A percentile compares a stretch with the other conserved stretches of the same genome.
These are phyloP conservation scores for Listronotus oregonensis DNA, from an alignment of 1,140 invertebrate species.

Conservation along the genomic window DNA sequence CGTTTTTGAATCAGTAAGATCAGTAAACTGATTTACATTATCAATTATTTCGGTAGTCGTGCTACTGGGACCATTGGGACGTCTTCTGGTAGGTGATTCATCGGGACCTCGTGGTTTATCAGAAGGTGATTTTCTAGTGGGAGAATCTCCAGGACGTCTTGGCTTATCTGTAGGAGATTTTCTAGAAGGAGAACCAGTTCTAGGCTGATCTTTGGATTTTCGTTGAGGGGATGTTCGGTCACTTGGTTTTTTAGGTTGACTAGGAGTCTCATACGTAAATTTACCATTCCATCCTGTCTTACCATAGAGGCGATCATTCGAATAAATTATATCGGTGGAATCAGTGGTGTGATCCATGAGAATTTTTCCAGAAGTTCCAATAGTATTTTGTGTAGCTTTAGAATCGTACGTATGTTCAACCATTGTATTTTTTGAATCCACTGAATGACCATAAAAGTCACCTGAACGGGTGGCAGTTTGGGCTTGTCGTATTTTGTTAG, in stretches of 20 bases:
- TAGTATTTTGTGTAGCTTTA: slow-evolving; percentile 47
- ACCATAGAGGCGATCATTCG: slow-evolving; percentile 48
- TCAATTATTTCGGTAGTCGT: slow-evolving; percentile 40
- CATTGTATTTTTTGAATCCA: slow-evolving; percentile 39
- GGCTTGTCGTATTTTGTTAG: slow-evolving; percentile 33
- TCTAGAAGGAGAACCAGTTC: not conserved
- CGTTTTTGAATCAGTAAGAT: slow-evolving; percentile 10
- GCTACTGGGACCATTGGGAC: slow-evolving; percentile 23
- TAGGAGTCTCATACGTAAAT: slow-evolving; percentile 43
- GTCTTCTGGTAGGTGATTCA: slow-evolving; percentile 4
- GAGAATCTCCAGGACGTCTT: slow-evolving; percentile 12
- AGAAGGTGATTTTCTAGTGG: slow-evolving; percentile 8
- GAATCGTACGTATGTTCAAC: slow-evolving; percentile 49
- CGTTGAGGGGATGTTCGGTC: slow-evolving; percentile 8
- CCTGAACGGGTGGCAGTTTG: slow-evolving; percentile 41
- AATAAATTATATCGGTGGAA: slow-evolving; percentile 47
- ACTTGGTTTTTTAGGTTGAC: slow-evolving; percentile 3
- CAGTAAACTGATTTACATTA: slow-evolving; percentile 35
- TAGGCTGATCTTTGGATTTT: slow-evolving; percentile 14
- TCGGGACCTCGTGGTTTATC: slow-evolving; percentile 15
- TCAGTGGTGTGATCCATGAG: slow-evolving; percentile 43
- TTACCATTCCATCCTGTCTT: slow-evolving; percentile 49
- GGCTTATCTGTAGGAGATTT: slow-evolving; percentile 1
- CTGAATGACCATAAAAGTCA: slow-evolving; percentile 46
- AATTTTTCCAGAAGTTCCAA: slow-evolving; percentile 47